phyloP scores from a whole-genome alignment of 2,888 invertebrate genomes.

The Uropetala carovei region DNA sequence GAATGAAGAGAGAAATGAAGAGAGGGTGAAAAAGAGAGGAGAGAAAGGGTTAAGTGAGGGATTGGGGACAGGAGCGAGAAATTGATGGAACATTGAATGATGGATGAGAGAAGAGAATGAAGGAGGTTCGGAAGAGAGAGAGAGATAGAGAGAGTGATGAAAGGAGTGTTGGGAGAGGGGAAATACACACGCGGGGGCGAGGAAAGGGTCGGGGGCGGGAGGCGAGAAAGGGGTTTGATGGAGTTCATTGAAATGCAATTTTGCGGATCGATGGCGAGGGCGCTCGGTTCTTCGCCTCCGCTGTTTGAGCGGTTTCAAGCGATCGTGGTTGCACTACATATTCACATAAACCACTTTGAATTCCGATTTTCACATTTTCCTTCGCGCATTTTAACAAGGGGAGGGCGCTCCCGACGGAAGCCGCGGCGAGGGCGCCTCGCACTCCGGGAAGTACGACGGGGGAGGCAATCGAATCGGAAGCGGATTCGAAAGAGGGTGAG shows the following conservation, averaged over 20 bases:
- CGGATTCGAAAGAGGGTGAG: not conserved
- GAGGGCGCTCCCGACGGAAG: not conserved
- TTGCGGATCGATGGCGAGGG: slow-evolving; percentile 42
- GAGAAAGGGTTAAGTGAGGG: not conserved
- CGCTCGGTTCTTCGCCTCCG: not conserved
- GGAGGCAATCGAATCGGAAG: no score
- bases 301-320: not conserved
- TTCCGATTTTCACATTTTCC: not conserved
- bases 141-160: not conserved
- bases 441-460: no score
- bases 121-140: not conserved
- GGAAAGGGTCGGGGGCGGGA: not conserved
- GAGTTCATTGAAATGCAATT: slow-evolving; percentile 61
- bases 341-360: slow-evolving; percentile 4
- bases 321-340: not conserved
- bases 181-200: not conserved
- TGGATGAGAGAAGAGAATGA: not conserved
- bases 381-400: not conserved
- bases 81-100: no score
- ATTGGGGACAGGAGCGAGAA: not conserved
- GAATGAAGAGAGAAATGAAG: no score
- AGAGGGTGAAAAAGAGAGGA: not conserved
- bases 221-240: not conserved
- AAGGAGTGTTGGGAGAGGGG: not conserved
- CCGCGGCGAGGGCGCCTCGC: not conserved